Evolutionary conservation across 2,113 vertebrate genomes (phyloP).

Genomic region (Ochotona princeps): DNA sequence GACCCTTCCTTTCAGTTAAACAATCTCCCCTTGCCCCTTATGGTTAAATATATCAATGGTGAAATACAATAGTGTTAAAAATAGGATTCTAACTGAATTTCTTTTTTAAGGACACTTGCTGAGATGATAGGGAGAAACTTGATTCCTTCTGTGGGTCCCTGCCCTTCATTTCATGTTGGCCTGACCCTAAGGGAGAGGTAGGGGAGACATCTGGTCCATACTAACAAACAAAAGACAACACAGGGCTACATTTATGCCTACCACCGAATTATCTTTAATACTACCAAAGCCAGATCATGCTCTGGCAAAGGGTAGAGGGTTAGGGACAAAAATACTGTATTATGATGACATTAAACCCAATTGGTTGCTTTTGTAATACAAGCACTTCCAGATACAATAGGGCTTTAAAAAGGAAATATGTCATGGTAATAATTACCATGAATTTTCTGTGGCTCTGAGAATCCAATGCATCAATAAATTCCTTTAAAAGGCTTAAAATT

Average conservation of each 20-base stretch:
- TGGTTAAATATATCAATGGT: neutral
- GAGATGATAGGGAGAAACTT: neutral
- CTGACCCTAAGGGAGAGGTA: neutral
- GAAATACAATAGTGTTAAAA: neutral
- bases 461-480: too few species aligned
- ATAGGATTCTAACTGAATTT: conserved; percentile 7
- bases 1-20: neutral
- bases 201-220: neutral
- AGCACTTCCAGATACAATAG: neutral
- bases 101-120: neutral
- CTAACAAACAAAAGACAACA: neutral
- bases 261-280: neutral
- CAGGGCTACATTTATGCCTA: neutral
- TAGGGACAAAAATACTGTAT: neutral
- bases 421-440: too few species aligned
- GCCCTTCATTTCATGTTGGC: neutral
- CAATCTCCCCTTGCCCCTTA: neutral
- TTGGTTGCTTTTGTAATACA: neutral
- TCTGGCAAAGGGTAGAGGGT: neutral
- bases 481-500: too few species aligned
- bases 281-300: neutral
- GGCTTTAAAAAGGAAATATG: neutral
- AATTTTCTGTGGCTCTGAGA: too few species aligned
- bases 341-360: neutral
- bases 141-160: neutral